A percentile compares a stretch with the other conserved stretches of the same genome.
Evolutionary conservation across 1,140 invertebrate genomes (phyloP).

Genomic region (Brachionus paranguensis): DNA sequence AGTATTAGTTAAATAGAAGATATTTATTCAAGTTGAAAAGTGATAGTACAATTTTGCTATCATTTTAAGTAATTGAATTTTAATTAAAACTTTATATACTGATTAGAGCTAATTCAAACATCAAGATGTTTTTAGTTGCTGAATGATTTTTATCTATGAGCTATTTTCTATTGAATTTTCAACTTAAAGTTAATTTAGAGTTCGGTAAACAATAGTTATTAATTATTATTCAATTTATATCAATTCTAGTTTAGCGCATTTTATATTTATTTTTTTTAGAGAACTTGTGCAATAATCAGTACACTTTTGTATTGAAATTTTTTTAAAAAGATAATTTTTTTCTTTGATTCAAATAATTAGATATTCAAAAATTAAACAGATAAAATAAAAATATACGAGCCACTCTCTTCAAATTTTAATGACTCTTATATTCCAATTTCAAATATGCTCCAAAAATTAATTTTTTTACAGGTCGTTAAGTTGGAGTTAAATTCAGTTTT

Average conservation of each 20-base stretch:
- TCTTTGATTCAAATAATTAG: no score
- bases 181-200: background rate
- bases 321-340: no score
- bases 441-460: no score
- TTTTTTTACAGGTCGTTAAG: no score
- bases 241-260: background rate
- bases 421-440: no score
- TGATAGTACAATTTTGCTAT: background rate
- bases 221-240: background rate
- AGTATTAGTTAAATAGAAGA: background rate
- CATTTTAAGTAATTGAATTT: slow-evolving; percentile 8
- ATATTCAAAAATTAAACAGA: no score
- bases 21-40: slow-evolving; percentile 21
- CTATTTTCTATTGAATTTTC: background rate
- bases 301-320: no score
- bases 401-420: no score
- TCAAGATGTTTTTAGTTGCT: background rate
- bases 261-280: no score
- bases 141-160: background rate
- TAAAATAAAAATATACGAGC: no score
- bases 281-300: no score
- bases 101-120: background rate
- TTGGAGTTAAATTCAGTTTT: no score
- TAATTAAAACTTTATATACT: background rate
- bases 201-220: background rate